Base-by-base conservation (phyloP, 2,888 invertebrate genomes). In the Psylliodes chrysocephalus region DNA sequence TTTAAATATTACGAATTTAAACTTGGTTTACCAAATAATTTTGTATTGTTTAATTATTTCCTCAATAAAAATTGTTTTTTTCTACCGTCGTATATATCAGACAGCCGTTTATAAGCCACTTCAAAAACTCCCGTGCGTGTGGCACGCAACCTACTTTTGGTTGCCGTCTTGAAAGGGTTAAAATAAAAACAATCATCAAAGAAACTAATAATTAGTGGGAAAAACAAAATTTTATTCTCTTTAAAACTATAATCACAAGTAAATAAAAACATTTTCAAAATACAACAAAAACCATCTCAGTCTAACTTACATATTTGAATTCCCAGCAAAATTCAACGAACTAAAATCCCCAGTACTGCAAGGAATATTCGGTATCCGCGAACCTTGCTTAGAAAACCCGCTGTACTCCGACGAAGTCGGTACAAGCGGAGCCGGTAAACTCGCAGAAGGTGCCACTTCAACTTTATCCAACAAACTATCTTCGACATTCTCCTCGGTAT, bases 301-400 rank as follows among this genome's bases (percentile, higher is more conserved):
- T 40, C 15, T 12, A 44, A 44, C 10, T 18, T 44, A 44, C 15
- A 18, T 18, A 18, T 44, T 44, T 19, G 44, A 17, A 44, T 44
- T 15, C 1, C 25, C 25, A 22, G 25, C 6, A 25, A 25, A 47
- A 47, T 8, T 47, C 25, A 47, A 14, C 12, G 44, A 42, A 40
- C 69, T 67, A 42, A 71, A 68, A 75, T 89, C 87, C 14, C 89
- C 89, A 0, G 89, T 89, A 67, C 85, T 87, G 75, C 89, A 89
- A 1, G 88, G 87, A 76, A 89, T 89, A 62, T 86, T 87, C 12
- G 89, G 89, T 76, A 89, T 89, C 73, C 86, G 85, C 60, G 86
- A 86, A 5, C 86, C 87, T 74, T 85, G 85, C 61, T 83, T 82
- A 0, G 88, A 87, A 76, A 89, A 88, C 0, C 88, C 88, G 17